Conservation (phyloP, 35 echinoderm and acorn worm genomes). For the Lytechinus pictus region DNA sequence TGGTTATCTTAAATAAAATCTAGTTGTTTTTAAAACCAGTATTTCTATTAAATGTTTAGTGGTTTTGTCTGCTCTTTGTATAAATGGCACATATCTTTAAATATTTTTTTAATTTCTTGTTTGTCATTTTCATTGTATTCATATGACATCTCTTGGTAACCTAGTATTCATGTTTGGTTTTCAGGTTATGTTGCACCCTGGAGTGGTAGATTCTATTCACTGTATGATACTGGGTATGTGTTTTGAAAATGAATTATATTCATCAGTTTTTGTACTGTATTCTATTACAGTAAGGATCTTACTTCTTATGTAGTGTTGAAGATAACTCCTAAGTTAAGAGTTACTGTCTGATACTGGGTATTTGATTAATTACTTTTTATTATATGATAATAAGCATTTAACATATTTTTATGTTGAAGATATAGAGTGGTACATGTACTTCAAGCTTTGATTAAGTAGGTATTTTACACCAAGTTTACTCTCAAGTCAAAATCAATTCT, state of each 20-base stretch:
- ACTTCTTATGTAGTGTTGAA: background rate
- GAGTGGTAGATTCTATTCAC: slow-evolving; percentile 98
- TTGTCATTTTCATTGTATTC: background rate
- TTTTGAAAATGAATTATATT: background rate
- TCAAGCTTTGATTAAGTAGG: too few species aligned
- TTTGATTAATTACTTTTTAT: background rate
- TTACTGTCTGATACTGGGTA: background rate
- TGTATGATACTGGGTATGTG: slow-evolving; percentile 98
- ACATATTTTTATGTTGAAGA: too few species aligned
- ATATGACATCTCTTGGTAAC: background rate
- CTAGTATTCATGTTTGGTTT: background rate
- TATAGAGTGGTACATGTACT: too few species aligned
- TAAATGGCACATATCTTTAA: too few species aligned
- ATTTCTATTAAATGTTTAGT: too few species aligned
- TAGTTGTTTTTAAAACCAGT: too few species aligned
- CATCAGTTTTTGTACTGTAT: background rate
- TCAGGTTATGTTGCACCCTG: slow-evolving; percentile 94
- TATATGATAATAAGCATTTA: background rate
- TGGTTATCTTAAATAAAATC: too few species aligned
- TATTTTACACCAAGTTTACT: too few species aligned
- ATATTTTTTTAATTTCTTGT: too few species aligned
- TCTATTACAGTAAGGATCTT: background rate
- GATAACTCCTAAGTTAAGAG: background rate
- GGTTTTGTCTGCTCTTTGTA: too few species aligned
- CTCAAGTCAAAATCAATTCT: too few species aligned